Evolutionary conservation across 1,140 invertebrate species (phyloP).

Genomic region (Panagrolaimus sp.): DNA sequence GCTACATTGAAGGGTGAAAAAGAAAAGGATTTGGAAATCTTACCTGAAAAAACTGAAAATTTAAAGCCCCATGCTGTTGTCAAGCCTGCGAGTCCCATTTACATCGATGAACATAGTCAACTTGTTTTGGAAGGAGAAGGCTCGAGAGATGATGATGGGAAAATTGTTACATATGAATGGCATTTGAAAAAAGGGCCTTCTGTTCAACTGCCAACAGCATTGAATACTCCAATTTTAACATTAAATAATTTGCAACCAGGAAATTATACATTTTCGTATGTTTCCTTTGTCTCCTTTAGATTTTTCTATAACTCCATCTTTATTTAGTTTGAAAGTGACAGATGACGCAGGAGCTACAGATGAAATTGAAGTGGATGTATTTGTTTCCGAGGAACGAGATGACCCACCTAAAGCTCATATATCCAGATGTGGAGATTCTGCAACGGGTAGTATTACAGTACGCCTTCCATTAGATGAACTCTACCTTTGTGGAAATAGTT

Average conservation of each 20-base stretch:
- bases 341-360: not conserved
- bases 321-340: not conserved
- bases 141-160: not conserved
- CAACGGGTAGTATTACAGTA: not conserved
- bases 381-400: not conserved
- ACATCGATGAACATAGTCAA: conserved; percentile 6
- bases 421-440: not conserved
- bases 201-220: conserved; percentile 13
- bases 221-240: conserved; percentile 11
- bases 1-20: not conserved
- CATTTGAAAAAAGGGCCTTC: conserved; percentile 10
- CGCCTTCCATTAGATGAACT: not conserved
- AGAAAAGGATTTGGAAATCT: not conserved
- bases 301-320: not conserved
- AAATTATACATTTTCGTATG: conserved; percentile 10
- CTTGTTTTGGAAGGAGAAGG: conserved; percentile 3
- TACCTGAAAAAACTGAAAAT: not conserved
- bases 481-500: conserved; percentile 8
- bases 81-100: not conserved
- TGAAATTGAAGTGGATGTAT: conserved; percentile 1
- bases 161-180: conserved; percentile 8
- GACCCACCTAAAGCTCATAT: conserved; percentile 8
- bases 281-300: not conserved
- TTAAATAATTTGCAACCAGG: not conserved
- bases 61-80: not conserved